Conservation (phyloP, 1,140 invertebrate species). For the Cherax quadricarinatus region DNA sequence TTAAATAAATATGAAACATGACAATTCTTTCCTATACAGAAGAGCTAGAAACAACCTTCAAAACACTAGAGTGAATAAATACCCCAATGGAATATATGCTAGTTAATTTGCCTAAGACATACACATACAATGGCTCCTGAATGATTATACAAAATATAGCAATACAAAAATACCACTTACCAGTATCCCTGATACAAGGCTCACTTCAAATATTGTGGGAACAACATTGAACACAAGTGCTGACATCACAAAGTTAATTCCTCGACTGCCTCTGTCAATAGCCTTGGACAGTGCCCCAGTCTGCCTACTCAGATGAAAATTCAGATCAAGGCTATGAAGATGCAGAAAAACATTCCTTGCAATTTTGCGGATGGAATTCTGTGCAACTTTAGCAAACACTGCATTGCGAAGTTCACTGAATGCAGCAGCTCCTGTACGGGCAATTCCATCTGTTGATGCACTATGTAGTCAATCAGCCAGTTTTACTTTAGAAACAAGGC, state of each 20-base stretch:
- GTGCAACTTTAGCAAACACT: conserved; percentile 98
- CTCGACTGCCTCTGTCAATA: conserved; percentile 88
- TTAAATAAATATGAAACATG: no score
- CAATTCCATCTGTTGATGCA: conserved; percentile 89
- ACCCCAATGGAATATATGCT: no score
- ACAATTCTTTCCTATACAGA: no score
- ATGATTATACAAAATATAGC: neutral
- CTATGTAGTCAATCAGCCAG: conserved; percentile 31
- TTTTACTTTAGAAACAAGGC: neutral
- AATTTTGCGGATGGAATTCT: conserved; percentile 95
- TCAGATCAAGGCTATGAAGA: conserved; percentile 95
- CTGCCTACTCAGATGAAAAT: conserved; percentile 95
- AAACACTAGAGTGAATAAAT: no score
- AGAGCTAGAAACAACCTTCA: no score
- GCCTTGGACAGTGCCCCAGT: conserved; percentile 93
- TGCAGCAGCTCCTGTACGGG: conserved; percentile 89
- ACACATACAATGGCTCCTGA: neutral
- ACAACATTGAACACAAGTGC: conserved; percentile 99
- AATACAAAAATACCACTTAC: conserved; percentile 79
- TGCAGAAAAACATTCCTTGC: conserved; percentile 98
- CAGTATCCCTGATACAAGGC: conserved; percentile 92
- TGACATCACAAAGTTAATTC: conserved; percentile 97
- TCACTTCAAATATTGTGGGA: conserved; percentile 96
- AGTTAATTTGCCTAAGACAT: neutral
- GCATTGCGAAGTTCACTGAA: conserved; percentile 98